phyloP scores from a whole-genome alignment of 2,888 invertebrate species.

The Chrysolina haemoptera region DNA sequence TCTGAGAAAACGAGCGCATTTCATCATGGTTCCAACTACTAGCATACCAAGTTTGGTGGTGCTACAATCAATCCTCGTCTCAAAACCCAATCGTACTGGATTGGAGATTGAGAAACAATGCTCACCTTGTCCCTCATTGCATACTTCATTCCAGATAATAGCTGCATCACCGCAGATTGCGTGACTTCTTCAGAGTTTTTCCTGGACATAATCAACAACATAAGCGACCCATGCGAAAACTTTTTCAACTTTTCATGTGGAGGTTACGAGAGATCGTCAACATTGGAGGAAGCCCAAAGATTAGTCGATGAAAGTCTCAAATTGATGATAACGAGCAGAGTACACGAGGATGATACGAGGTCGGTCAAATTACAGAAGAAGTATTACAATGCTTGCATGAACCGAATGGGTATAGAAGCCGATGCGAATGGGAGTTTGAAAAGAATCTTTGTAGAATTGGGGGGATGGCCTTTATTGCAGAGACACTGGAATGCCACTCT shows the following conservation, averaged over 20 bases:
- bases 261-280: constrained; percentile 40
- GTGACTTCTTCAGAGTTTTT: constrained; percentile 82
- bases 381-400: constrained; percentile 49
- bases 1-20: too few relatives aligned
- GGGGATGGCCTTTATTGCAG: constrained; percentile 57
- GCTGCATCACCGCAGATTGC: constrained; percentile 76
- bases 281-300: constrained; percentile 39
- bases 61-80: too few relatives aligned
- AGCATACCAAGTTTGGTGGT: too few relatives aligned
- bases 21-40: too few relatives aligned
- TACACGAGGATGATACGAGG: constrained; percentile 33
- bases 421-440: constrained; percentile 46
- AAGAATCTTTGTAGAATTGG: constrained; percentile 47
- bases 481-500: constrained; percentile 53
- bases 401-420: constrained; percentile 48
- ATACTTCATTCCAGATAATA: constrained; percentile 37
- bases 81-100: too few relatives aligned
- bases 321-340: constrained; percentile 45
- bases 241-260: constrained; percentile 84
- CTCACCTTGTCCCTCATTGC: constrained; percentile 5
- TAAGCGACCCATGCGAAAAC: constrained; percentile 82
- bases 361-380: constrained; percentile 46
- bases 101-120: too few relatives aligned
- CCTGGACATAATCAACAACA: constrained; percentile 77
- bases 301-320: constrained; percentile 46